Conservation (phyloP, 2,797 vertebrate species). For the Bradypodion pumilum region DNA sequence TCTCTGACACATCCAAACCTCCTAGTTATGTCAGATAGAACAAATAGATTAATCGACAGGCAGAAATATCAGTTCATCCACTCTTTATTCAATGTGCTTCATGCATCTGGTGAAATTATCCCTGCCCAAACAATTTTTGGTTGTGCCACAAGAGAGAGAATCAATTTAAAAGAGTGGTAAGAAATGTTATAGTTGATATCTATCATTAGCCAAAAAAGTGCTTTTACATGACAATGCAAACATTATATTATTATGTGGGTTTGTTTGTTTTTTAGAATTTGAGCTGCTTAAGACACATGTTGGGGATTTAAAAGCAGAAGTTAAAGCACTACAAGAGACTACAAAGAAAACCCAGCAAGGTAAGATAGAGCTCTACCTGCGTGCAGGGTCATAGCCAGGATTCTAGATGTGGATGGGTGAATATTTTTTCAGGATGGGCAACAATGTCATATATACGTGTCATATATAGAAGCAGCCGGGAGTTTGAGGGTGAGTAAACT, state of each 20-base stretch:
- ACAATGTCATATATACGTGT: too few species aligned
- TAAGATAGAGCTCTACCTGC: slow-evolving; percentile 33
- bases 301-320: slow-evolving; percentile 32
- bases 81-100: too few species aligned
- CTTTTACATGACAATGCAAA: neutral
- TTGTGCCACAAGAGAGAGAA: neutral
- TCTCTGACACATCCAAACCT: too few species aligned
- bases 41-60: neutral
- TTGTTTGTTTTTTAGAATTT: slow-evolving; percentile 42
- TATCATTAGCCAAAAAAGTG: neutral
- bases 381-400: too few species aligned
- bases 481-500: too few species aligned
- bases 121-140: neutral
- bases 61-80: neutral
- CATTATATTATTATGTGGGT: too few species aligned
- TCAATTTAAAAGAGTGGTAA: too few species aligned
- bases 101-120: too few species aligned
- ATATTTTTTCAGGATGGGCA: too few species aligned
- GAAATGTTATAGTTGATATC: neutral
- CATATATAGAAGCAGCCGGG: too few species aligned
- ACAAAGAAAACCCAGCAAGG: slow-evolving; percentile 49
- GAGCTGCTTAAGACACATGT: slow-evolving; percentile 38
- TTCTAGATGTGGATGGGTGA: too few species aligned
- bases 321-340: slow-evolving; percentile 29
- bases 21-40: neutral